Evolutionary conservation across 2,888 invertebrate species (phyloP).

Genomic region (Horisme vitalbata): DNA sequence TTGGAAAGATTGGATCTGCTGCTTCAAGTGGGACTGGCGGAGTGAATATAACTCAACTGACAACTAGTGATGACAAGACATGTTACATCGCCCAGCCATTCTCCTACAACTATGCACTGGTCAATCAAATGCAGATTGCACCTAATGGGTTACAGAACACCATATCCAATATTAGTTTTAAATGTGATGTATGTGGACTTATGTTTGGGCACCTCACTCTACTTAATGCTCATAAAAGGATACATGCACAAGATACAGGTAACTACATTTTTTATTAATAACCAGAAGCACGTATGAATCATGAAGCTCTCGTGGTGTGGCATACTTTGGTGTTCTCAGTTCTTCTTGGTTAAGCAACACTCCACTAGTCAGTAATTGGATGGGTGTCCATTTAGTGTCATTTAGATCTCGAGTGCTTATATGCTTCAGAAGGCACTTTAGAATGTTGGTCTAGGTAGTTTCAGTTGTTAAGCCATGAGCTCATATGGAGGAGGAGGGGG

Average conservation of each 20-base stretch:
- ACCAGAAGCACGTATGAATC: too few species aligned
- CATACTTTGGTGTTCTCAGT: too few species aligned
- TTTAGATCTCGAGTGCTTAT: too few species aligned
- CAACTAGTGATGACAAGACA: constrained; percentile 85
- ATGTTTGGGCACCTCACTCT: constrained; percentile 92
- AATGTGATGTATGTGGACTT: constrained; percentile 93
- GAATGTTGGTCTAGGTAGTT: too few species aligned
- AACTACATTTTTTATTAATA: background rate
- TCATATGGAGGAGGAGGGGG: too few species aligned
- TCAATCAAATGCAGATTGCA: constrained; percentile 93
- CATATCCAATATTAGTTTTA: constrained; percentile 92
- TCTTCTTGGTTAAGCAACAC: too few species aligned
- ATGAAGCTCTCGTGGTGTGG: too few species aligned
- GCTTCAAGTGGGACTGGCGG: constrained; percentile 71
- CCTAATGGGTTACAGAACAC: constrained; percentile 86
- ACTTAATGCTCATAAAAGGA: constrained; percentile 93
- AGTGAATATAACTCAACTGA: constrained; percentile 87
- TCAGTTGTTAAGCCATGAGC: too few species aligned
- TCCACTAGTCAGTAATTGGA: too few species aligned
- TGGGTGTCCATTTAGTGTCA: too few species aligned
- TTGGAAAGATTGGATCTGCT: constrained; percentile 83
- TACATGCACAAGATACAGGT: constrained; percentile 86
- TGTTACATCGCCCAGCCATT: constrained; percentile 90
- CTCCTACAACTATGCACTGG: constrained; percentile 91
- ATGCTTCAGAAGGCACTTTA: too few species aligned